Conservation (phyloP, 2,113 vertebrate genomes). For the Brachypteracias leptosomus region DNA sequence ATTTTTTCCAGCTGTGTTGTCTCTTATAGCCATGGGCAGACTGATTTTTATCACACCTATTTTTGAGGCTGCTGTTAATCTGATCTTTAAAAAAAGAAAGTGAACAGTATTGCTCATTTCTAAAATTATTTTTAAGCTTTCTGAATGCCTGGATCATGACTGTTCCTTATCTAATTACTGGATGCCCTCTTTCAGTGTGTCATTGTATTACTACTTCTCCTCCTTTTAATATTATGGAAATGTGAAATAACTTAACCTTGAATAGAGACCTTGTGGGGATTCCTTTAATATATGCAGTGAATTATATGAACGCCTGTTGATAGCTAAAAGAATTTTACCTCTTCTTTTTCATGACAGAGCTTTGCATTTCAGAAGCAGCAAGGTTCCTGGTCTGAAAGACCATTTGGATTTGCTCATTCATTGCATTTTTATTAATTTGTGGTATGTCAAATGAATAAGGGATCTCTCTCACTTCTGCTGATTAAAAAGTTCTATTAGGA, state of each 20-base stretch:
- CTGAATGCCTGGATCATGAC: not conserved
- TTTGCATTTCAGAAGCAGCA: not conserved
- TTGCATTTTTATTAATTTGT: constrained; percentile 48
- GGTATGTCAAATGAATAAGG: constrained; percentile 26
- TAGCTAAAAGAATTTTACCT: constrained; percentile 2
- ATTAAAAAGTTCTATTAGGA: constrained; percentile 48
- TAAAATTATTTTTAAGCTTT: constrained; percentile 25
- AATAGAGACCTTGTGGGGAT: constrained; percentile 4
- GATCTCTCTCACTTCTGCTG: not conserved
- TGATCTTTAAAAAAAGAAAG: not conserved
- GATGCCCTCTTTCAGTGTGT: not conserved
- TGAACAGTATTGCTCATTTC: not conserved
- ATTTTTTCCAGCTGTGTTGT: not conserved
- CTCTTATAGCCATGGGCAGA: not conserved
- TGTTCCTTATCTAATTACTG: constrained; percentile 18
- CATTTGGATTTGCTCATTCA: not conserved
- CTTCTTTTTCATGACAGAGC: not conserved
- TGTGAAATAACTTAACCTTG: constrained; percentile 43
- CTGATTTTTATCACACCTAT: not conserved
- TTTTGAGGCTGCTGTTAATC: not conserved
- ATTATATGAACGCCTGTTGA: not conserved
- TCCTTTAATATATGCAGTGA: constrained; percentile 27
- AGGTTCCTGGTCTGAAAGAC: constrained; percentile 17
- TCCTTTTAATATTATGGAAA: constrained; percentile 28
- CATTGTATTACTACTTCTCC: not conserved